Base-by-base conservation (phyloP, 2,113 vertebrate species). In the Ctenodactylus gundi region DNA sequence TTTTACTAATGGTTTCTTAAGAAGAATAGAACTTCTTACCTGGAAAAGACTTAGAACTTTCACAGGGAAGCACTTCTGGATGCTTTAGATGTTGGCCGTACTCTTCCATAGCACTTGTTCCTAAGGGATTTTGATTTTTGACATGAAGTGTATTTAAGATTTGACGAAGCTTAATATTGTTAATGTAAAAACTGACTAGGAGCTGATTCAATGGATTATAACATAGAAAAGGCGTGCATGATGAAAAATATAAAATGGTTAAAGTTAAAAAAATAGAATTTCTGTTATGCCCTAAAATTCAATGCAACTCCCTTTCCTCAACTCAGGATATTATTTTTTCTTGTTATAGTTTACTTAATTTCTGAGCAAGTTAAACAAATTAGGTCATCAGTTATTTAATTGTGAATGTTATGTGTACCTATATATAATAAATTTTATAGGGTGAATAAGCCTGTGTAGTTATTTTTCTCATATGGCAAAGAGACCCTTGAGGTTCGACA, bases 341-440 rank as follows among this genome's bases (percentile, higher is more conserved):
- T 83, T 49, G 8, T 81, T 91, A 77, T 60, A 49, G 92, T 91
- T 95, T 92, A 27, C 18, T 23, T 65, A 81, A 83, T 94, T 91
- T 62, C 44, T 89, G 60, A 93, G 29, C 27, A 88, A 67, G 65
- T 89, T 72, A 84, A 93, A 27, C 44, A 85, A 94, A 36, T 64
- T 51, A 70, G 55, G 53, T 20, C 3, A 34, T 90, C 39, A 3
- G n/a, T 77, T 93, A 55, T 75, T 85, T 80, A 84, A 13, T 36
- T 86, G 2, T 90, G 57, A 78, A 58, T 80, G 14, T 65, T 73
- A 41, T 46, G 67, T 78, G 10, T 73, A 31, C 46, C 31, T 92
- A 49, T n/a, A n/a, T n/a, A n/a, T n/a, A n/a, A n/a, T n/a, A n/a
- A n/a, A n/a, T n/a, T n/a, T n/a, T n/a, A n/a, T n/a, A n/a, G n/a